Percentiles rank a stretch among this genome's conserved stretches.
These are phyloP conservation scores for Hypothenemus hampei DNA, from an alignment of 1,140 invertebrate species.

Conservation along the genomic window DNA sequence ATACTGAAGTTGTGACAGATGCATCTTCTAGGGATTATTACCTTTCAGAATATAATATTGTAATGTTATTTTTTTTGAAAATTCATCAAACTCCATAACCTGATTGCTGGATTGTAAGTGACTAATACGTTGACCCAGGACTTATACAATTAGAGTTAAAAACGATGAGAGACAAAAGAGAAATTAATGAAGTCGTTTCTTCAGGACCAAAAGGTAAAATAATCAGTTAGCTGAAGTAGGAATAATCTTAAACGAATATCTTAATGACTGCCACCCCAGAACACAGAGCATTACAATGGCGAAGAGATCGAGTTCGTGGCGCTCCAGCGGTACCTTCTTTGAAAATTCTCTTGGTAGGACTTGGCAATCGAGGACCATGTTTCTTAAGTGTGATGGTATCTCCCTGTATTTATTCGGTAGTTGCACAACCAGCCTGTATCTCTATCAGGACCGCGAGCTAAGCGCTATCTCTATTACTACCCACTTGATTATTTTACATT, in stretches of 20 bases:
- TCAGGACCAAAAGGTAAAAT: not conserved
- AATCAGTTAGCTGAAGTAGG: not conserved
- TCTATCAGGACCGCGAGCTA: slow-evolving; percentile 36
- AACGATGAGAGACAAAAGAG: not conserved
- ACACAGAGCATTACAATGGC: slow-evolving; percentile 24
- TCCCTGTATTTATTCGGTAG: slow-evolving; percentile 43
- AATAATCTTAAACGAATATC: slow-evolving; percentile 14
- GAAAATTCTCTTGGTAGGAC: slow-evolving; percentile 27
- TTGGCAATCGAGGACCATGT: slow-evolving; percentile 40
- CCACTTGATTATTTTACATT: slow-evolving; percentile 42
- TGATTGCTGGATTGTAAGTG: too few species aligned
- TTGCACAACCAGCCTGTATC: slow-evolving; percentile 36
- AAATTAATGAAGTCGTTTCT: slow-evolving; percentile 4
- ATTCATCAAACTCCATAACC: too few species aligned
- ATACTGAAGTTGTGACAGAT: too few species aligned
- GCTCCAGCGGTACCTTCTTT: slow-evolving; percentile 29
- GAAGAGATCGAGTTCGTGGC: slow-evolving; percentile 15
- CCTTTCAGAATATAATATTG: too few species aligned
- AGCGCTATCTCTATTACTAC: slow-evolving; percentile 40
- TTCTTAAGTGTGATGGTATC: slow-evolving; percentile 31
- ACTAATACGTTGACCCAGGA: too few species aligned
- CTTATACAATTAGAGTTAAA: too few species aligned
- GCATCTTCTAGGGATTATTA: too few species aligned
- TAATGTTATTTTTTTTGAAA: too few species aligned
- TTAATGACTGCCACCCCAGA: slow-evolving; percentile 28